These are phyloP conservation scores for Penaeus indicus DNA, from an alignment of 1,140 invertebrate species.

Conservation along the genomic window DNA sequence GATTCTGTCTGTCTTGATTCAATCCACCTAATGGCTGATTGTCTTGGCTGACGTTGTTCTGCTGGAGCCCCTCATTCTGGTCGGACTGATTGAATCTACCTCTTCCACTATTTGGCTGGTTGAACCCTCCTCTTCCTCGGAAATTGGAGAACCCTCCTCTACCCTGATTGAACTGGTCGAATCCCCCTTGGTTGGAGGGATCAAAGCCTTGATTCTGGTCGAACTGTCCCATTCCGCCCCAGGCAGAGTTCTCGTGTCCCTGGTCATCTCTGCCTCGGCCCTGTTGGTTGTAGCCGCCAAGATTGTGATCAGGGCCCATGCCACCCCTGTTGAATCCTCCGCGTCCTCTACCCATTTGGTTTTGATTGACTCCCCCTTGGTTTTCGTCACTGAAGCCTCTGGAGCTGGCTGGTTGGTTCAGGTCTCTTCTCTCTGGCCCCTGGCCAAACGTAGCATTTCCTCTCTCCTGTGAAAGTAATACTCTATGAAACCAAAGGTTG, in stretches of 20 bases:
- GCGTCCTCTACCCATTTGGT: not conserved
- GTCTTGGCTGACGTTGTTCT: no score
- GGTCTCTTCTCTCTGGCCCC: constrained; percentile 16
- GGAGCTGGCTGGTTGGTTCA: constrained; percentile 21
- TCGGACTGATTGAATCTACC: not conserved
- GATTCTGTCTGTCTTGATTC: not conserved
- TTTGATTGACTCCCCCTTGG: constrained; percentile 19
- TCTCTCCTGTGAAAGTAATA: no score
- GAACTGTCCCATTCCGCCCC: not conserved
- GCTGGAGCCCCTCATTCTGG: no score
- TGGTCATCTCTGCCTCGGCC: not conserved
- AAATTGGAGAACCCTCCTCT: no score
- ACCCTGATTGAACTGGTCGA: constrained; percentile 19
- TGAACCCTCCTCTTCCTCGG: no score
- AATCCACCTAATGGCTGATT: not conserved
- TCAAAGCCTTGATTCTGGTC: not conserved
- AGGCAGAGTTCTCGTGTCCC: constrained; percentile 6
- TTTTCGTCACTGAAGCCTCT: constrained; percentile 21
- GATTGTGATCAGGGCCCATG: not conserved
- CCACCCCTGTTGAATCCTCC: constrained; percentile 11
- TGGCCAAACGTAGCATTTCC: not conserved
- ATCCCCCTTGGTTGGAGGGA: constrained; percentile 18
- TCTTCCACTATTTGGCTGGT: no score
- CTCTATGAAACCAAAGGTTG: no score
- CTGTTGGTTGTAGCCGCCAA: not conserved